phyloP scores from a whole-genome alignment of 2,797 vertebrate genomes.

The Mormyrus proboscirostris region DNA sequence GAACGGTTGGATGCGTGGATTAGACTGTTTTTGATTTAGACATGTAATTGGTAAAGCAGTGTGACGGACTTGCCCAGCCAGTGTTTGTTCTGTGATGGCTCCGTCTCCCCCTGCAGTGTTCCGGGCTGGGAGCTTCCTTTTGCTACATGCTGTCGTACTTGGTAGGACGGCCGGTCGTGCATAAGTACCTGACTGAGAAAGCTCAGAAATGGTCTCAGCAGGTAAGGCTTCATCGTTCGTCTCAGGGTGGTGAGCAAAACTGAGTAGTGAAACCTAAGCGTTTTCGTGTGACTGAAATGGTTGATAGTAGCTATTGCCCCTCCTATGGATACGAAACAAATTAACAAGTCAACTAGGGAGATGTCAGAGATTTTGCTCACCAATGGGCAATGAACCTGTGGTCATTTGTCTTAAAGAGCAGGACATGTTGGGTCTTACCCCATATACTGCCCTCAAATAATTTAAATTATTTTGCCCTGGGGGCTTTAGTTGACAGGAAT shows the following conservation, averaged over 20 bases:
- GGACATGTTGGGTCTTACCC: neutral
- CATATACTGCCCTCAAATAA: neutral
- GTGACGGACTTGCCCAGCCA: neutral
- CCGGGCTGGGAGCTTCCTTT: conserved; percentile 91
- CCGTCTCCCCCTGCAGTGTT: conserved; percentile 68
- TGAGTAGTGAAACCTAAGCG: neutral
- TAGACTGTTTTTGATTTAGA: neutral
- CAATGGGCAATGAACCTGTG: neutral
- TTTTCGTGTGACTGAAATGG: neutral
- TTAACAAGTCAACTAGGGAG: neutral
- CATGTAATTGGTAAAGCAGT: neutral
- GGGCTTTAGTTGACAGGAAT: neutral
- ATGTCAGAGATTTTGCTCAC: neutral
- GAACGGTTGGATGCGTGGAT: neutral
- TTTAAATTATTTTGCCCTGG: neutral
- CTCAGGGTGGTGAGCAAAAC: neutral
- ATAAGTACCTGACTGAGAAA: conserved; percentile 93
- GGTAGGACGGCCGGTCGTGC: conserved; percentile 88
- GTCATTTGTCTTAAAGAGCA: neutral
- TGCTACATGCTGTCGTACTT: conserved; percentile 96
- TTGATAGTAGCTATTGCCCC: neutral
- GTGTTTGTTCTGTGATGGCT: neutral
- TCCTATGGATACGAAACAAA: neutral
- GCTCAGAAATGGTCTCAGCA: conserved; percentile 94
- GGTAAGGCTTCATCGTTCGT: conserved; percentile 57